Percentiles rank a stretch among this genome's conserved stretches.
Conservation (phyloP, 1,140 invertebrate species). For the Paraescarpia echinospica region DNA sequence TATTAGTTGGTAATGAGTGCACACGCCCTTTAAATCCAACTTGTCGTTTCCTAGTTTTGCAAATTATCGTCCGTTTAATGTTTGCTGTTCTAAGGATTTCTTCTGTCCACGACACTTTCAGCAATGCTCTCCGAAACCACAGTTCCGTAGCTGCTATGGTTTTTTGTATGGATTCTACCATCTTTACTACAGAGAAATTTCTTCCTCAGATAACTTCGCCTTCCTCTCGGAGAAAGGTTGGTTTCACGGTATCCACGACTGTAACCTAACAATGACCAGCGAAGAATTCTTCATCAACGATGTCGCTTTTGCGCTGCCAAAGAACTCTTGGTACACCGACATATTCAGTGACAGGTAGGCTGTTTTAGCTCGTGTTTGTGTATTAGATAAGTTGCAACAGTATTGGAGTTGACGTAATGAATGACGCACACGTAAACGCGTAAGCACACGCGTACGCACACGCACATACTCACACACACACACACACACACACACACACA, state of each 20-base stretch:
- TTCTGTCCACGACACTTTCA: too few species aligned
- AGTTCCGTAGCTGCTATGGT: too few species aligned
- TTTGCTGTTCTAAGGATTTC: too few species aligned
- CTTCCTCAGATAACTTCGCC: neutral
- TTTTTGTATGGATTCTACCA: neutral
- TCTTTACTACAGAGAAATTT: neutral
- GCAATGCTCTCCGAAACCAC: too few species aligned
- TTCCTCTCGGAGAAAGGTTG: conserved; percentile 14
- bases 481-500: neutral
- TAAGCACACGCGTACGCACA: neutral
- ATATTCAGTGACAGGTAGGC: conserved; percentile 41
- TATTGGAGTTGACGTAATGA: neutral
- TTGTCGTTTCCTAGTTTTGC: too few species aligned
- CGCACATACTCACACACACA: too few species aligned
- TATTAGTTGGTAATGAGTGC: too few species aligned
- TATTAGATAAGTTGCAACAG: neutral
- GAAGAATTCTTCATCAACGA: conserved; percentile 41
- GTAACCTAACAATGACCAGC: conserved; percentile 35
- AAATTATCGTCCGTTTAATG: too few species aligned
- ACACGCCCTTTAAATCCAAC: too few species aligned
- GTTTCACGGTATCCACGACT: conserved; percentile 26
- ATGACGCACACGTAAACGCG: neutral
- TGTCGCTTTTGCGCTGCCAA: conserved; percentile 39
- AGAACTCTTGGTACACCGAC: conserved; percentile 38
- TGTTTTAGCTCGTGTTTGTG: neutral